Evolutionary conservation across 2,113 vertebrate species (phyloP), one percentile per base, ranked within the genome.

Genomic region (Azemiops feae): DNA sequence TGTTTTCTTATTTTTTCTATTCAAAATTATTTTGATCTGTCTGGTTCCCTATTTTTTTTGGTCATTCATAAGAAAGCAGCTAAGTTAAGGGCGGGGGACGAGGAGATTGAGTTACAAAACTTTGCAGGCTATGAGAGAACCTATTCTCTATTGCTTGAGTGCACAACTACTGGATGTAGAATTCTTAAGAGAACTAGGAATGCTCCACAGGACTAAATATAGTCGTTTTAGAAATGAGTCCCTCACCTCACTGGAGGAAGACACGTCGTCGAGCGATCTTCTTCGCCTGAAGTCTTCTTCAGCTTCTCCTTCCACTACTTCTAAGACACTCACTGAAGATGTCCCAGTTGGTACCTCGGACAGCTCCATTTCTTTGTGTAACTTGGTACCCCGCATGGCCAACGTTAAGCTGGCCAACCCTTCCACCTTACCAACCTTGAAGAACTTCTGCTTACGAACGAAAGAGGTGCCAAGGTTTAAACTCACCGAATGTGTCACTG

Each of bases 171-270:
- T 97, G 94, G 96, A 97, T 96, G 97, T 97, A 96, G 97, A 97
- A 96, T 96, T 98, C 85, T 96, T 98, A 91, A 97, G 96, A 97
- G 97, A 97, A 94, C 95, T 97, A 97, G 98, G 98, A 95, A 99
- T 99, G 99, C 98, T 99, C 97, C 98, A 99, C 97, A 97, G 99
- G 95, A 98, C 98, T 93, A 99, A 99, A 96, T 99, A 99, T 98
- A 99, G 98, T 94, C 98, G 98, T 85, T 98, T 99, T 96, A 98
- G 98, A 95, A 98, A 98, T 92, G 99, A 99, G 95, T 98, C 99
- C 0, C 92, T 98, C 95, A 97, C 98, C 47, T 98, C 98, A 54
- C 94, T 98, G 94, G 98, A 99, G 39, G 99, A 99, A 93, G 95
- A 96, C 39, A 95, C 97, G 2, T 97, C 97, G 22, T 97, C 97